phyloP scores from a whole-genome alignment of 2,113 vertebrate species.

The Jacana jacana region DNA sequence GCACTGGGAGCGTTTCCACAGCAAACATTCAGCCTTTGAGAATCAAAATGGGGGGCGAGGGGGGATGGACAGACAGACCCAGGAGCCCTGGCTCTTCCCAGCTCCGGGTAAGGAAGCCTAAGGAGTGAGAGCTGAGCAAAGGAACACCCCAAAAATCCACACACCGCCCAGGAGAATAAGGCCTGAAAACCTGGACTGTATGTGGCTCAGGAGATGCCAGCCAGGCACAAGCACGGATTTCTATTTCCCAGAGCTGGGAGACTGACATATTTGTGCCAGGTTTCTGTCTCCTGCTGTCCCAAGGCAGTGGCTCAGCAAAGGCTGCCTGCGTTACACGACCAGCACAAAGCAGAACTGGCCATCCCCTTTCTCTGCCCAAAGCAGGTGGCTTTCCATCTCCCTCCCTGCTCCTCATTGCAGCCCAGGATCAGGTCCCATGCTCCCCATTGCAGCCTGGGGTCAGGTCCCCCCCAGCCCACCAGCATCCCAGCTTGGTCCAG shows the following conservation, averaged over 20 bases:
- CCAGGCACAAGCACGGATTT: slow-evolving; percentile 25
- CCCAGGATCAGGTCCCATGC: neutral
- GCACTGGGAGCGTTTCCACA: neutral
- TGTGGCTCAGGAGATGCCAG: slow-evolving; percentile 51
- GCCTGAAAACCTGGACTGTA: slow-evolving; percentile 7
- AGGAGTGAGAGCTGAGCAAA: neutral
- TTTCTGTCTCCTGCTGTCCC: slow-evolving; percentile 33
- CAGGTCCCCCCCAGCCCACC: neutral
- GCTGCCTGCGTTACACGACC: neutral
- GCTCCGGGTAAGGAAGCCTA: neutral
- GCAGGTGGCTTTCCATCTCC: neutral
- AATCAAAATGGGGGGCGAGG: neutral
- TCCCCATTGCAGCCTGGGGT: neutral
- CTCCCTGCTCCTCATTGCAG: neutral
- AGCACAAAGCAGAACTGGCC: slow-evolving; percentile 14
- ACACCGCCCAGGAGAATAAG: neutral
- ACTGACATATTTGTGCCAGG: slow-evolving; percentile 62
- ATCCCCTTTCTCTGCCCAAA: neutral
- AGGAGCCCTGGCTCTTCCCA: neutral
- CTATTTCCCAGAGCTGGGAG: slow-evolving; percentile 44
- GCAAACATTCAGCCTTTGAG: neutral
- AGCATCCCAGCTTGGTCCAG: neutral
- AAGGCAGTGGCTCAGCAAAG: slow-evolving; percentile 42
- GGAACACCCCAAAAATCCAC: neutral
- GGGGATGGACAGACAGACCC: neutral